Base-by-base conservation (phyloP, 2,113 vertebrate genomes). In the Triplophysa tibetana region DNA sequence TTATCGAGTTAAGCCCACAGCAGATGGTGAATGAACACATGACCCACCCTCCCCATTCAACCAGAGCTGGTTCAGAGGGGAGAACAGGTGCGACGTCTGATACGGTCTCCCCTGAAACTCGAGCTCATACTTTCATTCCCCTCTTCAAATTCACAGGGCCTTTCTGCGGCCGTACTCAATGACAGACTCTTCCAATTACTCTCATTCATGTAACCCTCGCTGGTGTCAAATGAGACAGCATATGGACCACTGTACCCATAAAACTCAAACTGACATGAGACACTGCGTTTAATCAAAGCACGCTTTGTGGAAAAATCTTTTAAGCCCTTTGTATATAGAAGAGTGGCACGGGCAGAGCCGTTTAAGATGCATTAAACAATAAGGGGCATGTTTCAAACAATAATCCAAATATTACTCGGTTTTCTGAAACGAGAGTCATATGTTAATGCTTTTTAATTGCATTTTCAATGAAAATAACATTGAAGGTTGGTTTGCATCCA, bases 1-100 rank as follows among this genome's bases (percentile, higher is more conserved):
- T 41, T 62, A 66, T 29, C 17, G 4, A 45, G 48, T 69, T 58
- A 75, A 75, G 79, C 17, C 19, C 60, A 74, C 38, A 62, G 60
- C 79, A 84, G 83, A 84, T 84, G 83, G 75, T 72, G 17, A 75
- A 64, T 17, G 17, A 23, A 75, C 70, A 75, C 45, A 75, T 65
- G 69, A 84, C 69, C 79, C 48, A 21, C 54, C 56, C 58, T 43
- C 41, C 45, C 26, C 21, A 33, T 79, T 79, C 45, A 29, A 58
- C 11, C 54, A 64, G 74, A 26, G 70, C 19, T 50, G 67, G 76
- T 65, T 78, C 63, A 21, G 56, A 58, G 16, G 52, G 43, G 24
- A 68, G 75, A 81, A 77, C 80, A 79, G 80, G 77, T 84, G 83
- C 16, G 2, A 66, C 26, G 17, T 56, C 77, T 38, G 61, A 75